Base-by-base conservation (phyloP, 30 jellyfish, hydroid and myxozoan genomes). In the Nemopilema nomurai region DNA sequence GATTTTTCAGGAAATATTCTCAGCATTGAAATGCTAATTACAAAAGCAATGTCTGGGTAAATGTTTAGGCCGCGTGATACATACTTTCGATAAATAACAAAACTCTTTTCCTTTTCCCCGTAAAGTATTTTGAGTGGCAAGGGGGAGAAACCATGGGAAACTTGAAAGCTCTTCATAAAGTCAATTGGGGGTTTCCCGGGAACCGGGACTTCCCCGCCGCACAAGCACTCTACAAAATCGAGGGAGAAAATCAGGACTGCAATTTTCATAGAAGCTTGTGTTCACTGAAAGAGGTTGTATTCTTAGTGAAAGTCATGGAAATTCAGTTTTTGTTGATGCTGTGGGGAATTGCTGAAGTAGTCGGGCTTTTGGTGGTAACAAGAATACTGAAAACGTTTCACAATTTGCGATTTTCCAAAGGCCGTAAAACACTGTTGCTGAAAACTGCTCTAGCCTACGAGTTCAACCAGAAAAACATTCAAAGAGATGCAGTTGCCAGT, bases 391-490 rank as follows among this genome's bases (percentile, higher is more conserved):
- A 22, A 21, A 29, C 32, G 23, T 4, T 76, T 0, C 85, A 76
- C 20, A 32, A 76, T 29, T 74, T 62, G 28, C 30, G 73, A 57
- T 23, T 49, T 50, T 16, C 74, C 27, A 76, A 76, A 76, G n/a
- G 28, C n/a, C 30, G 64, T 32, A 32, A 69, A 51, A 21, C 1
- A 24, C 7, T 33, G 49, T 30, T 78, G 50, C 16, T 78, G 13
- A 62, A 28, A 28, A 49, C 77, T 52, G 90, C 90, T 22, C 23
- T 69, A 19, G 21, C 22, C 77, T 67, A 77, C 28, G 90, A 82
- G 33, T 82, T 69, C 75, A 51, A 50, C 67, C 1, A 49, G 18
- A 74, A 69, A 32, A 50, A 22, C 26, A 1, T 67, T 19, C 20
- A 17, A 69, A n/a, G 21, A 20, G 90, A 82, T 19, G 8, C 51